Evolutionary conservation across 2,888 invertebrate genomes (phyloP).

Genomic region (Limenitis camilla): DNA sequence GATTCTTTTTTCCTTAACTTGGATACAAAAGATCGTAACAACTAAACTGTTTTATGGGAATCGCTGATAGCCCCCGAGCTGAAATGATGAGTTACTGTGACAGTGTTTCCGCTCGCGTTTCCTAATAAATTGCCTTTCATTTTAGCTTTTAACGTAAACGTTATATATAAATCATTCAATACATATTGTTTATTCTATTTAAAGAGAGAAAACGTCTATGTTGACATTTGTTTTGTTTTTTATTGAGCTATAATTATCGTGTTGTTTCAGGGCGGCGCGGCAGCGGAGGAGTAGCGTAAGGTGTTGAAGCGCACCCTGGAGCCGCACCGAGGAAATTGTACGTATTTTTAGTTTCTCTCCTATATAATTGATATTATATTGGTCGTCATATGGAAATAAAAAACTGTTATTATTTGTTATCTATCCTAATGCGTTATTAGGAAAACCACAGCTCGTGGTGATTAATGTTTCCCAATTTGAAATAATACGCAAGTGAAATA

Average conservation of each 20-base stretch:
- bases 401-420: too few relatives aligned
- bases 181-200: background rate
- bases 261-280: constrained; percentile 62
- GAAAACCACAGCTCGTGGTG: too few relatives aligned
- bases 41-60: too few relatives aligned
- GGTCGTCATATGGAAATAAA: too few relatives aligned
- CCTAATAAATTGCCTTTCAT: background rate
- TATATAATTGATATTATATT: too few relatives aligned
- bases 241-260: constrained; percentile 7
- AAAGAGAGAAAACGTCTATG: too few relatives aligned
- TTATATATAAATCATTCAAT: background rate
- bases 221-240: background rate
- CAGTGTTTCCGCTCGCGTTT: background rate
- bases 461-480: too few relatives aligned
- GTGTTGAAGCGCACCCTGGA: constrained; percentile 62
- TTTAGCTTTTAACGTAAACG: background rate
- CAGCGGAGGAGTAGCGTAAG: constrained; percentile 45
- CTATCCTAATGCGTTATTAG: too few relatives aligned
- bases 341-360: constrained; percentile 33
- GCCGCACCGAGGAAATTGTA: constrained; percentile 55
- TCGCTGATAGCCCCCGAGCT: too few relatives aligned
- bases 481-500: too few relatives aligned
- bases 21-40: too few relatives aligned
- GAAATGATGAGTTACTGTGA: background rate
- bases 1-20: too few relatives aligned